phyloP scores from a whole-genome alignment of 2,113 vertebrate species.

The Zosterops pallidus region DNA sequence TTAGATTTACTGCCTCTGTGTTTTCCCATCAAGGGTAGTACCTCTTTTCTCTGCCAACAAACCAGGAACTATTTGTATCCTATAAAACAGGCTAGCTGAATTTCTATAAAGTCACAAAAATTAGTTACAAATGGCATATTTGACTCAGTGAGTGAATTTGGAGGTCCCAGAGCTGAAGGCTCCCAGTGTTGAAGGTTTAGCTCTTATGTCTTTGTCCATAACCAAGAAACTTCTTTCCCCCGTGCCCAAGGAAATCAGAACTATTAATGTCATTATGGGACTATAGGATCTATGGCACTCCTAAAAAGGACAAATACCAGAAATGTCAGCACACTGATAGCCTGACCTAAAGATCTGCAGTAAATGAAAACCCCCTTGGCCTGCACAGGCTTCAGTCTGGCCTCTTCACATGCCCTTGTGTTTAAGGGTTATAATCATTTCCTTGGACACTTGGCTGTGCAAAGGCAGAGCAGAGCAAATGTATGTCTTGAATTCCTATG shows the following conservation, averaged over 20 bases:
- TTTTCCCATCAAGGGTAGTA: neutral
- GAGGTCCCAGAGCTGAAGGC: neutral
- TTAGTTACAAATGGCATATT: neutral
- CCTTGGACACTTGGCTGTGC: neutral
- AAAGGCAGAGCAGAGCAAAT: neutral
- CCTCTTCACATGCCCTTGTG: neutral
- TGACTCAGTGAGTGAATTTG: neutral
- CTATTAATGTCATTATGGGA: neutral
- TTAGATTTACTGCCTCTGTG: neutral
- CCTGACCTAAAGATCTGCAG: neutral
- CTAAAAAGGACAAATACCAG: neutral
- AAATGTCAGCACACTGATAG: neutral
- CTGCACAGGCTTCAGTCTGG: neutral
- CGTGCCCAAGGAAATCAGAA: neutral
- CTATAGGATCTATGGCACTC: neutral
- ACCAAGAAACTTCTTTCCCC: fast-evolving
- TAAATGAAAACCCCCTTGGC: neutral
- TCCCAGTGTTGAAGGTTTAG: no score
- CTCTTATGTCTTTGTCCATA: neutral
- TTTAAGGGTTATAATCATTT: neutral
- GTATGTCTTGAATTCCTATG: neutral
- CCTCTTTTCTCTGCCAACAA: neutral
- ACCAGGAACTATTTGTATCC: neutral
- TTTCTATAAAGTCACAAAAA: neutral
- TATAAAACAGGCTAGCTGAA: neutral